These are phyloP conservation scores for Andrena haemorrhoa DNA, from an alignment of 2,888 invertebrate species.

Conservation along the genomic window DNA sequence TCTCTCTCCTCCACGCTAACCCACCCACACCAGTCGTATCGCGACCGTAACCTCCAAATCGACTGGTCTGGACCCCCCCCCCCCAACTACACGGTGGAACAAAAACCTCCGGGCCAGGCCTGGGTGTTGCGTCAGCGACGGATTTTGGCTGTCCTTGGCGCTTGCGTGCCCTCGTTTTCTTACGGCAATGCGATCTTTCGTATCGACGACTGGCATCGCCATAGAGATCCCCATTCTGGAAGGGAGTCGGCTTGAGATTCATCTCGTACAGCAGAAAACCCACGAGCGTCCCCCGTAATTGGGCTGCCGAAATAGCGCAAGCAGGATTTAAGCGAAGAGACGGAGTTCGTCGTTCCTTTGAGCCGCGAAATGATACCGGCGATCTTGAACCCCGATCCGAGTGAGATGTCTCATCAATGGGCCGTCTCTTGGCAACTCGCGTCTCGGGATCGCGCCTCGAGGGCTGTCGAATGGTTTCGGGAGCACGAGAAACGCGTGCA, in stretches of 20 bases:
- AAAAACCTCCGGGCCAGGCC: constrained; percentile 26
- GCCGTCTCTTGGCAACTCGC: no score
- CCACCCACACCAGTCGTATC: constrained; percentile 43
- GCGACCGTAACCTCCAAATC: constrained; percentile 68
- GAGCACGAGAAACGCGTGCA: neutral
- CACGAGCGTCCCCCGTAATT: no score
- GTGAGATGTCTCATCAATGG: no score
- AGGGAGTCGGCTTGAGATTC: no score
- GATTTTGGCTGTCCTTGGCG: constrained; percentile 37
- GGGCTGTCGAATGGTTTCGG: neutral
- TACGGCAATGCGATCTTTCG: constrained; percentile 50
- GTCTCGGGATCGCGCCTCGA: neutral
- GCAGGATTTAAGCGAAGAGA: no score
- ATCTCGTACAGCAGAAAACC: no score
- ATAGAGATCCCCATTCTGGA: neutral
- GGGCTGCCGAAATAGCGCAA: no score
- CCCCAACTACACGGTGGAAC: neutral
- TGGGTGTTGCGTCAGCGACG: constrained; percentile 29
- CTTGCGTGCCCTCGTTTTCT: constrained; percentile 42
- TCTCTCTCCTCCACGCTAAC: constrained; percentile 35
- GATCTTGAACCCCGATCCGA: neutral
- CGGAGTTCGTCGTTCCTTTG: no score
- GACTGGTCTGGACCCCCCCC: constrained; percentile 17
- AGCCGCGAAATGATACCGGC: no score
- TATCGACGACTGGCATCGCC: neutral